Conservation (phyloP, 2,113 vertebrate species). For the Noturus placidus region DNA sequence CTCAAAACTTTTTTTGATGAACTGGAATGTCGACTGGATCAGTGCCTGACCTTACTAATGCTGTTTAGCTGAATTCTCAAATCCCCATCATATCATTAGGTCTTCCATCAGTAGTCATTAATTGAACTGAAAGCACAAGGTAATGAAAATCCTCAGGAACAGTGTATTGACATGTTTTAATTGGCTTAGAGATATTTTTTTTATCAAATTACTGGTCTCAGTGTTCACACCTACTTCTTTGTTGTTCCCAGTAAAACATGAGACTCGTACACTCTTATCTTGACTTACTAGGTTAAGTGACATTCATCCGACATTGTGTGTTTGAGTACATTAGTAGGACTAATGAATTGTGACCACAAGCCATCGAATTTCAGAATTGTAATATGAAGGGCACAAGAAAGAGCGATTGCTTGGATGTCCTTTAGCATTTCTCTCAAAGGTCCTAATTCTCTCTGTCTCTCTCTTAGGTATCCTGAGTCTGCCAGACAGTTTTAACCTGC, state of each 20-base stretch:
- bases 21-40: too few relatives aligned
- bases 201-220: not conserved
- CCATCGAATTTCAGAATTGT: not conserved
- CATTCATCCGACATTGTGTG: not conserved
- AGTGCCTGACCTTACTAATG: too few relatives aligned
- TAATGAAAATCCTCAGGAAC: not conserved
- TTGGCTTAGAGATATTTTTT: not conserved
- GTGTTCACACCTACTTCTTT: not conserved
- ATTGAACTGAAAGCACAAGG: not conserved
- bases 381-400: slow-evolving; percentile 4
- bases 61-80: too few relatives aligned
- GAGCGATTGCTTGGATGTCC: not conserved
- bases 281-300: not conserved
- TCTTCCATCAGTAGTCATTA: not conserved
- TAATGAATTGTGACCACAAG: slow-evolving; percentile 2
- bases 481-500: slow-evolving; percentile 89
- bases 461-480: slow-evolving; percentile 88
- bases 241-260: not conserved
- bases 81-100: not conserved
- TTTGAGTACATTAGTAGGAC: not conserved
- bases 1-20: too few relatives aligned
- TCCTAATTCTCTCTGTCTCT: slow-evolving; percentile 31
- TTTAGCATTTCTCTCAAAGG: slow-evolving; percentile 5
- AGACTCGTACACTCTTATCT: not conserved
- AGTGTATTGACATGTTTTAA: not conserved